Evolutionary conservation across 2,113 vertebrate genomes (phyloP).

Genomic region (Engraulis encrasicolus): DNA sequence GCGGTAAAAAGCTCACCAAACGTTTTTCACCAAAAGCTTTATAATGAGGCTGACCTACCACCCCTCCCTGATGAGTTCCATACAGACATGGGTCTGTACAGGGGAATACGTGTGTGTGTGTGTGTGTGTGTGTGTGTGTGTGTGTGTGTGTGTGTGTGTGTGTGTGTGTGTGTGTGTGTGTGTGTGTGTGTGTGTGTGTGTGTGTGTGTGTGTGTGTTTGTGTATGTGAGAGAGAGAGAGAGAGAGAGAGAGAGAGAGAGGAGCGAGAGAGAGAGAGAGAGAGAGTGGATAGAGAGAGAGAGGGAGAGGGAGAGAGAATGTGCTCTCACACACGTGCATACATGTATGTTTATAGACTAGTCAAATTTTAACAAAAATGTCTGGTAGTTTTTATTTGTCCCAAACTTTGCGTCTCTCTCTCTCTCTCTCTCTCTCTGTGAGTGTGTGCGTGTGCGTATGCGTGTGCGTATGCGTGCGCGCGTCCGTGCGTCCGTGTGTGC

Average conservation of each 20-base stretch:
- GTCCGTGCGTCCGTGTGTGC: not conserved
- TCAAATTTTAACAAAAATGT: not conserved
- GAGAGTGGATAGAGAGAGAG: too few species aligned
- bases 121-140: not conserved
- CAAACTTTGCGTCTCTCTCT: not conserved
- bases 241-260: too few species aligned
- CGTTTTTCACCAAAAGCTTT: slow-evolving; percentile 96
- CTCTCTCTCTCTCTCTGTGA: not conserved
- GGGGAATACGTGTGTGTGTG: not conserved
- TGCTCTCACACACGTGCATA: too few species aligned
- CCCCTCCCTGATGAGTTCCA: slow-evolving; percentile 96
- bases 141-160: slow-evolving; percentile 2
- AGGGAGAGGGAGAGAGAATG: too few species aligned
- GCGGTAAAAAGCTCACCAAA: slow-evolving; percentile 93
- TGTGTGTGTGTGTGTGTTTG: slow-evolving; percentile 79
- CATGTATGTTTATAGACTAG: slow-evolving; percentile 61
- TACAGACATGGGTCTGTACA: slow-evolving; percentile 72
- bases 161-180: slow-evolving; percentile 40
- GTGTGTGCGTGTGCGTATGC: not conserved
- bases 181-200: slow-evolving; percentile 88
- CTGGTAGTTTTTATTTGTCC: not conserved
- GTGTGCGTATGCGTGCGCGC: too few species aligned
- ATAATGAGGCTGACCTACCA: slow-evolving; percentile 99
- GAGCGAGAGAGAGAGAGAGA: too few species aligned
- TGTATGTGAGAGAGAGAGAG: slow-evolving; percentile 69